phyloP scores from a whole-genome alignment of 2,113 vertebrate genomes.

The Falcunculus frontatus region DNA sequence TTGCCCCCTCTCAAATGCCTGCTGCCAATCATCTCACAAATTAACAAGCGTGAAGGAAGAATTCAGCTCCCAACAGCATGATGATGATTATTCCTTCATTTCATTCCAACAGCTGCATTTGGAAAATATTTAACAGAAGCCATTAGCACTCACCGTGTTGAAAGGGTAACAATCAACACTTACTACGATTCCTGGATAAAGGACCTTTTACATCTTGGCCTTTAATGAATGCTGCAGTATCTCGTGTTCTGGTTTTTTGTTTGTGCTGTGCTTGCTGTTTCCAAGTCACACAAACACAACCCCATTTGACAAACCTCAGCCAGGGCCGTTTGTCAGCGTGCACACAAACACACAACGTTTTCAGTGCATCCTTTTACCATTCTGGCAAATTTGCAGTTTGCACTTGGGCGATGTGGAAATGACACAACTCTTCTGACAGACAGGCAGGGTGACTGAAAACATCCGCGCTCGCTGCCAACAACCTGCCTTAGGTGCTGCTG shows the following conservation, averaged over 20 bases:
- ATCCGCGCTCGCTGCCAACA: neutral
- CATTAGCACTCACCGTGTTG: neutral
- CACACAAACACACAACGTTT: neutral
- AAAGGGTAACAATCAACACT: neutral
- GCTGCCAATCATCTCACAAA: neutral
- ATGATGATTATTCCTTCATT: neutral
- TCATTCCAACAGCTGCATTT: neutral
- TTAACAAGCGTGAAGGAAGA: neutral
- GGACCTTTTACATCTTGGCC: neutral
- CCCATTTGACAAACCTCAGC: neutral
- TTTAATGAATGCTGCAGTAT: neutral
- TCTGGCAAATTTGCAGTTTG: neutral
- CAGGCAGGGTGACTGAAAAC: neutral
- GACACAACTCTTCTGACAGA: neutral
- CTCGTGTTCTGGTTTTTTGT: accelerated
- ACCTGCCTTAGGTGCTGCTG: neutral
- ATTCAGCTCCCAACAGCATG: neutral
- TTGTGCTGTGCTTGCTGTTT: neutral
- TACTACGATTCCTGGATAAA: neutral
- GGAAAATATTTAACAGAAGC: neutral
- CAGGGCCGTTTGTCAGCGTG: neutral
- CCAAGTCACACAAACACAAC: accelerated
- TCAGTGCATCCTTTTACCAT: neutral
- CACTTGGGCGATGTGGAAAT: neutral
- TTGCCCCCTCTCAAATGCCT: neutral